Conservation (phyloP, 1,140 invertebrate genomes). For the Nautilus pompilius region DNA sequence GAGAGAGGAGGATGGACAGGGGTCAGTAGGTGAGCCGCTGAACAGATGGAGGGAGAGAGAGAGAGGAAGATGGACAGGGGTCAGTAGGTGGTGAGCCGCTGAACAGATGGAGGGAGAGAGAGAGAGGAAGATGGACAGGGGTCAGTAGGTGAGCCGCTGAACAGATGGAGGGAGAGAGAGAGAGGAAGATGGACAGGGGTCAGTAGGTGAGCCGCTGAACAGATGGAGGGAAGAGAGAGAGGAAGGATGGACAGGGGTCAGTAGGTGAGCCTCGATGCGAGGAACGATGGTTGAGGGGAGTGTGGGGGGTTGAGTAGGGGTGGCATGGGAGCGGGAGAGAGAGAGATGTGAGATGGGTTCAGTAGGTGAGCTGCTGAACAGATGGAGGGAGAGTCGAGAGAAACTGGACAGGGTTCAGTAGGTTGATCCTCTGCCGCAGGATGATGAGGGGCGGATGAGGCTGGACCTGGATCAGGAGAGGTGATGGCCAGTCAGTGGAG, state of each 20-base stretch:
- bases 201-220: not conserved
- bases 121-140: not conserved
- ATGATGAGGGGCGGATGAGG: too few species aligned
- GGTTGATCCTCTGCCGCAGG: not conserved
- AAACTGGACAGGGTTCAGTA: not conserved
- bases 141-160: not conserved
- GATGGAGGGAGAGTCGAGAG: not conserved
- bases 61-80: not conserved
- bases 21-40: too few species aligned
- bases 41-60: not conserved
- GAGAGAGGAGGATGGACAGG: not conserved
- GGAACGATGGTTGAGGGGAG: not conserved
- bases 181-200: constrained; percentile 15
- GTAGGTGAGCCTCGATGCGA: constrained; percentile 1
- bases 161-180: constrained; percentile 13
- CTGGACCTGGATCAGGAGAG: not conserved
- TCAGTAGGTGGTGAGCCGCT: too few species aligned
- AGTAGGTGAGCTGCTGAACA: not conserved
- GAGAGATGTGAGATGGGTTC: too few species aligned
- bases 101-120: not conserved
- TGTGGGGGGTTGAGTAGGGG: constrained; percentile 1
- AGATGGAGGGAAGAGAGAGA: constrained; percentile 3
- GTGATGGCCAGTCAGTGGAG: not conserved
- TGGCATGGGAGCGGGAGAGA: constrained; percentile 10
- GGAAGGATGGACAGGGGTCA: not conserved